phyloP scores from a whole-genome alignment of 2,888 invertebrate species.

The Campaea margaritaria region DNA sequence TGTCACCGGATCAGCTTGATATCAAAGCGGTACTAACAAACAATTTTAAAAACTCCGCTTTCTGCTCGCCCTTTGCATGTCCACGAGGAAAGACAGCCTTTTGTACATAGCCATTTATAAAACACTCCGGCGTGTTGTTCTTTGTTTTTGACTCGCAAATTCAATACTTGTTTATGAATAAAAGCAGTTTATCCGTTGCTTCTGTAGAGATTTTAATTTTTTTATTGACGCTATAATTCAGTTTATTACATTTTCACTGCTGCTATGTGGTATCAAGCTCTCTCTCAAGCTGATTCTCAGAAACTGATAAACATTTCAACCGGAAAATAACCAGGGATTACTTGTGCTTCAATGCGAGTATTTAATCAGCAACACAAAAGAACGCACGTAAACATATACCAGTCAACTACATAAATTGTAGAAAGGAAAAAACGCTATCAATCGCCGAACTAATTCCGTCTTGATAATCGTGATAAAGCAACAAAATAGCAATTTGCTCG shows the following conservation, averaged over 20 bases:
- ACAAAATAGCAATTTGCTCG: constrained; percentile 84
- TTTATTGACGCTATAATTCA: no score
- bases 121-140: constrained; percentile 15
- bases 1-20: constrained; percentile 62
- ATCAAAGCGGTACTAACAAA: constrained; percentile 67
- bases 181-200: neutral
- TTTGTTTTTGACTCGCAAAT: constrained; percentile 23
- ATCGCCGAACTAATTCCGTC: constrained; percentile 78
- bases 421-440: constrained; percentile 67
- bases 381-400: constrained; percentile 25
- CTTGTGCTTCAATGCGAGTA: neutral
- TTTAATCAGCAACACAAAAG: constrained; percentile 17
- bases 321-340: neutral
- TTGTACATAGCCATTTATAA: constrained; percentile 35
- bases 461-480: constrained; percentile 83
- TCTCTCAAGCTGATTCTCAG: neutral
- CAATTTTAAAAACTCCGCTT: constrained; percentile 56
- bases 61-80: constrained; percentile 57
- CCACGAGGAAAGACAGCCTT: constrained; percentile 54
- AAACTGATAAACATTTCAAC: neutral
- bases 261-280: neutral
- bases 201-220: no score
- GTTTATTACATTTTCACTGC: neutral
- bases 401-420: constrained; percentile 48
- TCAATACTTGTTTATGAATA: constrained; percentile 2